These are phyloP conservation scores for Enteromius argenteus DNA, from an alignment of 2,797 vertebrate species.

Conservation along the genomic window DNA sequence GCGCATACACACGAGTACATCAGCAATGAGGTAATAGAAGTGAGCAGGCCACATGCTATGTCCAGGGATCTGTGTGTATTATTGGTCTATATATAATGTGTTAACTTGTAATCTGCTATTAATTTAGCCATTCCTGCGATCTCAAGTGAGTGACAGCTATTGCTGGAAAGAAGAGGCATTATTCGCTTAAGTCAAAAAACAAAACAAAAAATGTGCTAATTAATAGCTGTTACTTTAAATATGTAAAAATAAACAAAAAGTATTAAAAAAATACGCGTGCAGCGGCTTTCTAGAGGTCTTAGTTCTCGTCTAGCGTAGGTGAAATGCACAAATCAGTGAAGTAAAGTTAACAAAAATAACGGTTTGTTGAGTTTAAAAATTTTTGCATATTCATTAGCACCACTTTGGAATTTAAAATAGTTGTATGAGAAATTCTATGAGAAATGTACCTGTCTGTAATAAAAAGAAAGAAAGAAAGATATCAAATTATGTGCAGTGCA, in stretches of 20 bases:
- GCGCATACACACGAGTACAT: conserved; percentile 35
- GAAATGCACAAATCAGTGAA: background rate
- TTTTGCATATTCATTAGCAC: background rate
- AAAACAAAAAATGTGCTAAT: background rate
- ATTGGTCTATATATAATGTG: background rate
- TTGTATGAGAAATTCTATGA: background rate
- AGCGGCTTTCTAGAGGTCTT: background rate
- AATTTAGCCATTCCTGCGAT: background rate
- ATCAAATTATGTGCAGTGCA: background rate
- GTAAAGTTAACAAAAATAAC: background rate
- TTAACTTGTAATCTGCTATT: background rate
- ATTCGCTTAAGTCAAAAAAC: background rate
- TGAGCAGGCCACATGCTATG: conserved; percentile 8
- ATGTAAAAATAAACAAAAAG: background rate
- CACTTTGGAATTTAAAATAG: background rate
- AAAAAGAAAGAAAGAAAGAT: background rate
- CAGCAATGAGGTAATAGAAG: conserved; percentile 35
- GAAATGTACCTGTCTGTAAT: background rate
- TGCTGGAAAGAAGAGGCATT: background rate
- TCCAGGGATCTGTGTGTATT: background rate
- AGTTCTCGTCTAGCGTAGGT: background rate
- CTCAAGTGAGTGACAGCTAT: background rate
- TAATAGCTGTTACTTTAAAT: background rate
- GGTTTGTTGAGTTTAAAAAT: background rate
- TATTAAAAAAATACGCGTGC: background rate